phyloP scores from a whole-genome alignment of 1,140 invertebrate genomes.

The Lutraria rhynchaena region DNA sequence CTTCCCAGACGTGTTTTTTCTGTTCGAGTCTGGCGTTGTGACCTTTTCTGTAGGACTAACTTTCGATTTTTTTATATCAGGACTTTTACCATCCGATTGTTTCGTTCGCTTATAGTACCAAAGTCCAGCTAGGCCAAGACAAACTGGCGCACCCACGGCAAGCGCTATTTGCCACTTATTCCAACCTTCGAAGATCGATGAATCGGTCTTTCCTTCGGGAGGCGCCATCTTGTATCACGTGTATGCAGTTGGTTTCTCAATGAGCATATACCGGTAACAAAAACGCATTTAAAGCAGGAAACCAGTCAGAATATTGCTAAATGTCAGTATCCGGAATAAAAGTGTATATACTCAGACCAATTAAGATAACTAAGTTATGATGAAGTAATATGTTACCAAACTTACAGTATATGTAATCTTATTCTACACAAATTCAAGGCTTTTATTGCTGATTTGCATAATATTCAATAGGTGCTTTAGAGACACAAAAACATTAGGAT shows the following conservation, averaged over 20 bases:
- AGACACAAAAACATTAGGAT: too few species aligned
- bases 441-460: too few species aligned
- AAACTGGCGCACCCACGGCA: slow-evolving; percentile 90
- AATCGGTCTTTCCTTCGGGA: slow-evolving; percentile 1
- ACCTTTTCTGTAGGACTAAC: slow-evolving; percentile 23
- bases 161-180: slow-evolving; percentile 90
- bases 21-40: slow-evolving; percentile 2
- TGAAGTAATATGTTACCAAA: too few species aligned
- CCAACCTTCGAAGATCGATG: slow-evolving; percentile 68
- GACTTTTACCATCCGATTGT: slow-evolving; percentile 19
- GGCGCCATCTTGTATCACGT: slow-evolving; percentile 58
- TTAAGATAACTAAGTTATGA: too few species aligned
- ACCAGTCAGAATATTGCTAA: too few species aligned
- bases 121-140: slow-evolving; percentile 89
- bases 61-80: slow-evolving; percentile 40
- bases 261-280: too few species aligned
- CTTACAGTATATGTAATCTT: too few species aligned
- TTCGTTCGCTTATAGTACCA: slow-evolving; percentile 87
- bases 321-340: too few species aligned
- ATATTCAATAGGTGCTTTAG: too few species aligned
- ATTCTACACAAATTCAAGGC: too few species aligned
- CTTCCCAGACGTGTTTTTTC: neutral
- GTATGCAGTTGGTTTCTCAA: neutral
- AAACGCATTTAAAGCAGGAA: too few species aligned
- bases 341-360: too few species aligned